Base-by-base conservation (phyloP, 2,888 invertebrate genomes). In the Macaria liturata region DNA sequence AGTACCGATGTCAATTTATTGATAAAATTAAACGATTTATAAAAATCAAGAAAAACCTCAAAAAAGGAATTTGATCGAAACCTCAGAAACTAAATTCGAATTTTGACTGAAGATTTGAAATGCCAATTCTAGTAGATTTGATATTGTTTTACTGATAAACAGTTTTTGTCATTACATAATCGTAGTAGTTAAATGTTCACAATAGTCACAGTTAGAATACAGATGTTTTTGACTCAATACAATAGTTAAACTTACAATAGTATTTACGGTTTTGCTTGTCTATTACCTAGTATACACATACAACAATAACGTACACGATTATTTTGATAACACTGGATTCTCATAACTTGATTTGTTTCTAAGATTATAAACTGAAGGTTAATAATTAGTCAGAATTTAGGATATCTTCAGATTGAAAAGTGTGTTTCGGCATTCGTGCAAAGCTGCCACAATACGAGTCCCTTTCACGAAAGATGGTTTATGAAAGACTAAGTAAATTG, bases 361-460 rank as follows among this genome's bases (percentile, higher is more conserved):
- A 20, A 20, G 20, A 20, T 20, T 20, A 20, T 20, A 20, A 20
- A 20, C 20, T 20, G 20, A 20, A 20, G 20, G 20, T 20, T 20
- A 20, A 66, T 65, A 62, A 54, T 62, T 53, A 60, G 54, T 6
- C 34, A 37, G 34, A 37, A 37, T 37, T 37, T 37, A 37, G 34
- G 7, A 37, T 6, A 6, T 37, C 3, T 37, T 37, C 34, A 6
- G 34, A 37, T 62, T 54, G 45, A 32, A 46, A 57, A 52, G 53
- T 40, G 69, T 76, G 72, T 74, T 75, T 75, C 70, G 71, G 80
- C 77, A 68, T 81, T 76, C 80, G 83, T 86, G 83, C 82, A 84
- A 83, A 84, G 83, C 83, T 89, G 89, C 90, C 88, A 89, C 88
- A 85, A 71, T 72, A 20, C 2, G 20, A 20, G 20, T 20, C 20